Percentiles rank a stretch among this genome's conserved stretches.
phyloP scores from a whole-genome alignment of 1,140 invertebrate species.

The Aradophagus sp. region DNA sequence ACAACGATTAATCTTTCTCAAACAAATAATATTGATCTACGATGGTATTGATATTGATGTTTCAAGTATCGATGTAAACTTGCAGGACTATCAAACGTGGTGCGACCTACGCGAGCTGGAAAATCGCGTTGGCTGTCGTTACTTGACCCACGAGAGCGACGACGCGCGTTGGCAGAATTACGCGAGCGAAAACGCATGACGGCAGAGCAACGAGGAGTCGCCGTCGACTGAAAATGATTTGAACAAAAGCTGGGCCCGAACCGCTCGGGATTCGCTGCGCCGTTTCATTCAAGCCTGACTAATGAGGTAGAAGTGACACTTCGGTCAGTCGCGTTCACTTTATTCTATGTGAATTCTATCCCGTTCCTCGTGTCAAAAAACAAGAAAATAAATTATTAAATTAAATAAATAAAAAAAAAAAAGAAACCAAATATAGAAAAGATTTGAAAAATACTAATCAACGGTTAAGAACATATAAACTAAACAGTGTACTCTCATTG shows the following conservation, averaged over 20 bases:
- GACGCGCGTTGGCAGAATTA: constrained; percentile 89
- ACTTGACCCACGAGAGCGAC: constrained; percentile 97
- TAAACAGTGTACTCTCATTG: too few species aligned
- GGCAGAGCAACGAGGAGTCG: constrained; percentile 61
- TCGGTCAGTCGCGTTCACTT: too few species aligned
- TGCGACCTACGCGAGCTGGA: constrained; percentile 94
- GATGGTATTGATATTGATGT: too few species aligned
- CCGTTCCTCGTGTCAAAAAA: too few species aligned
- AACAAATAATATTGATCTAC: too few species aligned
- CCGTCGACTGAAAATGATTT: constrained; percentile 58
- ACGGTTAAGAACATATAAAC: too few species aligned
- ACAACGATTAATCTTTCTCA: too few species aligned
- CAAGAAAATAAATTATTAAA: too few species aligned
- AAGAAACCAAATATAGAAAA: too few species aligned
- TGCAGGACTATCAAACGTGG: constrained; percentile 96
- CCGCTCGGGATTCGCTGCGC: constrained; percentile 67
- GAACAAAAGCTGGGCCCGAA: constrained; percentile 70
- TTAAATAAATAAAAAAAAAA: too few species aligned
- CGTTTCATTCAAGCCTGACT: constrained; percentile 71
- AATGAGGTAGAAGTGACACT: constrained; percentile 31
- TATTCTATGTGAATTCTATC: too few species aligned
- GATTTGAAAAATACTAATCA: too few species aligned
- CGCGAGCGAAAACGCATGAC: constrained; percentile 72
- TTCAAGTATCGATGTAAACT: neutral
- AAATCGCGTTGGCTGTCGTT: constrained; percentile 85